Conservation (phyloP, 2,797 vertebrate genomes). For the Pseudomugil gertrudae region DNA sequence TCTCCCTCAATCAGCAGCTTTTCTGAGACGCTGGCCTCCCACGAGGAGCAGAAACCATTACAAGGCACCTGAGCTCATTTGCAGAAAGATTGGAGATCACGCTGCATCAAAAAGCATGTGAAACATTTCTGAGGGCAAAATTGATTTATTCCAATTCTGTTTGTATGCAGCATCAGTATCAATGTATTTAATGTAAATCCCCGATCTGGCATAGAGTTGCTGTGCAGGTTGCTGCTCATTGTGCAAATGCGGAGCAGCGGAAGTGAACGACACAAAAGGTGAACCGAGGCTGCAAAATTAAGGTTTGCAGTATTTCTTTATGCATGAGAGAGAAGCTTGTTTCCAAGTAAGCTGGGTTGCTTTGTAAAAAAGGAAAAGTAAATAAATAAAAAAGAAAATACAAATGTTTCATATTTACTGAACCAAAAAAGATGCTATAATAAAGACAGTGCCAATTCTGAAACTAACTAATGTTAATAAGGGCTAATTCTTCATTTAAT, state of each 20-base stretch:
- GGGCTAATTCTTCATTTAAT: neutral
- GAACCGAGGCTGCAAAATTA: constrained; percentile 50
- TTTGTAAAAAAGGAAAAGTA: neutral
- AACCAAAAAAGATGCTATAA: neutral
- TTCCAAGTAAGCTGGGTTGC: neutral
- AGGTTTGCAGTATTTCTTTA: constrained; percentile 46
- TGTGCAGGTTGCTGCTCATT: constrained; percentile 63
- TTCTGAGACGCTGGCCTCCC: constrained; percentile 80
- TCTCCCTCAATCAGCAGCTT: constrained; percentile 88
- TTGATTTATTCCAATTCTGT: constrained; percentile 85
- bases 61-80: constrained; percentile 84
- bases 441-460: neutral
- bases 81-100: constrained; percentile 86
- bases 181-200: constrained; percentile 82
- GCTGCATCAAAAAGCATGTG: constrained; percentile 79
- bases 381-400: neutral
- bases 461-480: neutral
- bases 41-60: constrained; percentile 85
- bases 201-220: constrained; percentile 59
- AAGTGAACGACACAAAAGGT: constrained; percentile 44
- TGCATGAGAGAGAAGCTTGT: constrained; percentile 3
- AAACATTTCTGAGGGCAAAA: constrained; percentile 78
- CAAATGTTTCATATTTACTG: neutral
- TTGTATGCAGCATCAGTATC: constrained; percentile 79
- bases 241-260: constrained; percentile 57